These are phyloP conservation scores for Geococcyx californianus DNA, from an alignment of 2,113 vertebrate species.

Conservation along the genomic window DNA sequence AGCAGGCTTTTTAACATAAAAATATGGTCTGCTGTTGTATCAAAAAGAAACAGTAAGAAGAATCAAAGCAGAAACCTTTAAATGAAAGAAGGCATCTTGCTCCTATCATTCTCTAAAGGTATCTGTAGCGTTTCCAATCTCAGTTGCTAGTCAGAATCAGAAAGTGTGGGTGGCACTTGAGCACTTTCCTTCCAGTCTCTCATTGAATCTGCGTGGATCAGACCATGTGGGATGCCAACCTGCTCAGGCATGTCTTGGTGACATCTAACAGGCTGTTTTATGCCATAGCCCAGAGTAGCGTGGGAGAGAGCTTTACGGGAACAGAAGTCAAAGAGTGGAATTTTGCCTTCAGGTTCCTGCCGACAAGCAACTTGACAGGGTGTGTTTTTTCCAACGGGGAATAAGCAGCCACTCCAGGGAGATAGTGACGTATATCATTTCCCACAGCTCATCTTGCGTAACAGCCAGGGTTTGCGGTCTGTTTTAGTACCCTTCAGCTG, in stretches of 20 bases:
- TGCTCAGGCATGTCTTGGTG: conserved; percentile 46
- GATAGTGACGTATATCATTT: background rate
- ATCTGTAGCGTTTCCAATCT: conserved; percentile 19
- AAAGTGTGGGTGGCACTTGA: conserved; percentile 48
- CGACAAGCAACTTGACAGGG: background rate
- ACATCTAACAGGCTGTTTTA: conserved; percentile 52
- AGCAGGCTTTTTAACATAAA: background rate
- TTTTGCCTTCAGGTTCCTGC: conserved; percentile 39
- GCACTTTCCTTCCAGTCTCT: conserved; percentile 49
- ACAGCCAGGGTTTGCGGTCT: background rate
- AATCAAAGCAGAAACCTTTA: conserved; percentile 34
- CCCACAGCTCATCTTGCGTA: background rate
- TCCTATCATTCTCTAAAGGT: conserved; percentile 44
- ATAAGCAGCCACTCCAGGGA: background rate
- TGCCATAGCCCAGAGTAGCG: conserved; percentile 34
- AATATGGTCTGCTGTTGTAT: background rate
- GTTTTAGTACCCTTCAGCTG: background rate
- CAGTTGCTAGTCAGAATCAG: conserved; percentile 43
- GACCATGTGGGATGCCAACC: conserved; percentile 58
- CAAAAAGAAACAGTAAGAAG: background rate
- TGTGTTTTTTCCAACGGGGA: background rate
- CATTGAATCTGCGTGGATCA: conserved; percentile 26
- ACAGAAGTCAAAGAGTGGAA: conserved; percentile 45
- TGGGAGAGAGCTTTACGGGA: conserved; percentile 36
- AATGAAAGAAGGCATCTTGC: conserved; percentile 53